Conservation (phyloP, 2,888 invertebrate species). For the Philopedon plagiatum region DNA sequence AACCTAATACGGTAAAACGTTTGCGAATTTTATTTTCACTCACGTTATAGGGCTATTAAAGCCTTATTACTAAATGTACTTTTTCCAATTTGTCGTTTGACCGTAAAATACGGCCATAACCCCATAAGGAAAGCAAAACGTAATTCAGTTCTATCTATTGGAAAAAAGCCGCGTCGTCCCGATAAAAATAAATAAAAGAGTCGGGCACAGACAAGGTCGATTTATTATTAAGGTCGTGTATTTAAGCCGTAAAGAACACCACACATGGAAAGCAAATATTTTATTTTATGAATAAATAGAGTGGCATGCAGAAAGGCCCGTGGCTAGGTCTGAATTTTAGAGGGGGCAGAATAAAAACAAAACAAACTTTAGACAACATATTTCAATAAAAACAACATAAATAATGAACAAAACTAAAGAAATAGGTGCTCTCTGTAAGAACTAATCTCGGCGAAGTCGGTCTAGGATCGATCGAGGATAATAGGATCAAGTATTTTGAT, state of each 20-base stretch:
- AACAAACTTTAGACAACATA: too few relatives aligned
- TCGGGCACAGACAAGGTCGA: conserved; percentile 33
- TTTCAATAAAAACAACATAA: too few relatives aligned
- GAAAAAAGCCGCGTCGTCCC: conserved; percentile 20
- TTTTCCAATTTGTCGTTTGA: conserved; percentile 35
- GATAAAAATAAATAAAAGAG: conserved; percentile 43
- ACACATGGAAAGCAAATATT: background rate
- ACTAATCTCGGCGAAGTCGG: too few relatives aligned
- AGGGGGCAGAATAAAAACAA: too few relatives aligned
- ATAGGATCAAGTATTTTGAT: too few relatives aligned
- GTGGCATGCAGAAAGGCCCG: too few relatives aligned
- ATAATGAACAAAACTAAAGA: too few relatives aligned
- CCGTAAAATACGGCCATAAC: conserved; percentile 35
- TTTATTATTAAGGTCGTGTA: conserved; percentile 30
- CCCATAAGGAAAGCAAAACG: conserved; percentile 30
- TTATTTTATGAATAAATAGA: background rate
- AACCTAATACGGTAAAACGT: background rate
- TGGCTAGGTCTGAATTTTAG: too few relatives aligned
- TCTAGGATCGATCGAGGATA: too few relatives aligned
- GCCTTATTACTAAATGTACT: conserved; percentile 4
- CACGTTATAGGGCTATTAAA: conserved; percentile 3
- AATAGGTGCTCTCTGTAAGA: too few relatives aligned
- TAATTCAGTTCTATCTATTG: conserved; percentile 33
- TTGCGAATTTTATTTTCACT: background rate
- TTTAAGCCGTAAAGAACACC: conserved; percentile 1